These are phyloP conservation scores for Marasmarcha lunaedactyla DNA, from an alignment of 2,888 invertebrate species.

Conservation along the genomic window DNA sequence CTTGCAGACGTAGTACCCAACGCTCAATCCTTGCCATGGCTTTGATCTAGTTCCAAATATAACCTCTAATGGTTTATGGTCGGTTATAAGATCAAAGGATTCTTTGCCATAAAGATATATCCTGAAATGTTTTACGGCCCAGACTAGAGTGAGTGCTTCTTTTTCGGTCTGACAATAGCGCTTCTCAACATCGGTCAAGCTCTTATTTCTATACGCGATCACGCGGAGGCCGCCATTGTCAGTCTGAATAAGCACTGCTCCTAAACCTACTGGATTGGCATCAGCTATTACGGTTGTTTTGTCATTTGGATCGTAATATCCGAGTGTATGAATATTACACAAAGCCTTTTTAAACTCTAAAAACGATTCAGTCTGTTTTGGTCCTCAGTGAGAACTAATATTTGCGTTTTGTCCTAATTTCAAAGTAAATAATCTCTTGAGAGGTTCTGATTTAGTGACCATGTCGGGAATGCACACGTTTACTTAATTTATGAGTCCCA, in stretches of 20 bases:
- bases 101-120: slow-evolving; percentile 15
- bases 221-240: neutral
- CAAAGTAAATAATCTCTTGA: slow-evolving; percentile 10
- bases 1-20: no score
- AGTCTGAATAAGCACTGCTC: slow-evolving; percentile 13
- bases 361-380: slow-evolving; percentile 7
- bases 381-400: slow-evolving; percentile 11
- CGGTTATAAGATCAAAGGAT: slow-evolving; percentile 20
- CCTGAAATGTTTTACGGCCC: slow-evolving; percentile 17
- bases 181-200: slow-evolving; percentile 12
- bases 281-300: slow-evolving; percentile 13
- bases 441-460: slow-evolving; percentile 17
- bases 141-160: slow-evolving; percentile 15
- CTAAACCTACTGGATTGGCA: slow-evolving; percentile 16
- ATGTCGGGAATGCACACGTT: slow-evolving; percentile 19
- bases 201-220: slow-evolving; percentile 11
- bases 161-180: slow-evolving; percentile 18
- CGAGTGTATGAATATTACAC: slow-evolving; percentile 9
- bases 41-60: slow-evolving; percentile 16
- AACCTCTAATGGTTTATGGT: slow-evolving; percentile 27
- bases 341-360: neutral
- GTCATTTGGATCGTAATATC: slow-evolving; percentile 13
- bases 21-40: no score
- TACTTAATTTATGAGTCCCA: slow-evolving; percentile 19
- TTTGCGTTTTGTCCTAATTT: slow-evolving; percentile 8